Evolutionary conservation across 1,140 invertebrate species (phyloP), one percentile per base, ranked within the genome.

Genomic region (Drosophila aff.): DNA sequence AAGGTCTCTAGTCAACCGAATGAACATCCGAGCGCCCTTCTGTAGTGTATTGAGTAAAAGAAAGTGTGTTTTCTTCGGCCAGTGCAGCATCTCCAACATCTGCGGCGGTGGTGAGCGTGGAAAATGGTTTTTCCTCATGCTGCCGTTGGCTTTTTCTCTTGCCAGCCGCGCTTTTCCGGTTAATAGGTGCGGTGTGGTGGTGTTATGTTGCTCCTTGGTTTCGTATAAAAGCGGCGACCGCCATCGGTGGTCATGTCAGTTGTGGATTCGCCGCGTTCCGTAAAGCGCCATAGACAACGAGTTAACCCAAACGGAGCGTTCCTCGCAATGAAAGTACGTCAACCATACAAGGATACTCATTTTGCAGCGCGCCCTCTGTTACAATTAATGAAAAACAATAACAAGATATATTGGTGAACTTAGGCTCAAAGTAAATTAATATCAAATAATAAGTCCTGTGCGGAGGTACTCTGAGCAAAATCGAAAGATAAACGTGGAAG

Each of bases 321-420:
- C 46, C 57, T 66, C 65, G 61, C 67, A n/a, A 87, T 87, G 83
- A 87, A 87, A 87, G 83, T 87, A 87, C 68, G 84, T 33, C n/a
- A 38, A 57, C 31, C 40, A 53, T 4, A 41, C 6, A 40, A 23
- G 9, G 9, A 61, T 75, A 33, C 61, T 44, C 47, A 83, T 9
- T 76, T 52, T 71, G 75, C 50, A 64, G 38, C 28, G 71, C 67
- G 62, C 1, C 9, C 28, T 41, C 0, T 28, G 13, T 28, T 31
- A 26, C 15, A 49, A 26, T 26, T 26, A n/a, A 26, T 49, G 8
- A 49, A 28, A 28, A 28, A 16, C 15, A 4, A 49, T 49, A 26
- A 23, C 44, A 47, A 26, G 7, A 15, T 16, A 26, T 49, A 16
- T 26, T 49, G 15, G 46, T 49, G 46, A 26, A 47, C 23, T 23